phyloP scores from a whole-genome alignment of 1,140 invertebrate genomes.

The Drosophila tristis region DNA sequence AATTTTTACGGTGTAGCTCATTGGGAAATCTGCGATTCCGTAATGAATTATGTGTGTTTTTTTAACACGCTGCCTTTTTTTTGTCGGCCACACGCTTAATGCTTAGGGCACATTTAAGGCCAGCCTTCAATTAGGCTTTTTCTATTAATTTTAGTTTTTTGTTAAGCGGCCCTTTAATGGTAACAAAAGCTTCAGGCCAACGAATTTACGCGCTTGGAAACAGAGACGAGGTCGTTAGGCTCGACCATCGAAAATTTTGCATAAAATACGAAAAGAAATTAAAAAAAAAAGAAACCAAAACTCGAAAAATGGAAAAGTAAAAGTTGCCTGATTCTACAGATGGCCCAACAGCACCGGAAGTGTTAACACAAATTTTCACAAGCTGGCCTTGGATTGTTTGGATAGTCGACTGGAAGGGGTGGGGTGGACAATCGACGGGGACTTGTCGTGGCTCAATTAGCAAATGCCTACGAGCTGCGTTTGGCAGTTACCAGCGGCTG shows the following conservation, averaged over 20 bases:
- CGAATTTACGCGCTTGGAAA: constrained; percentile 48
- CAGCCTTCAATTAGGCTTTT: constrained; percentile 46
- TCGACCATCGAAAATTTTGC: constrained; percentile 31
- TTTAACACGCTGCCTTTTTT: constrained; percentile 3
- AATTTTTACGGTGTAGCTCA: constrained; percentile 15
- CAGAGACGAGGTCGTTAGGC: constrained; percentile 16
- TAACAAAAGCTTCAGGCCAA: constrained; percentile 7
- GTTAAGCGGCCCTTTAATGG: constrained; percentile 44
- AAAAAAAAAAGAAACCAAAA: constrained; percentile 19
- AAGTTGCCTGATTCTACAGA: constrained; percentile 72
- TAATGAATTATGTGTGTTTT: constrained; percentile 41
- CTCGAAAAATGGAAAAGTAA: constrained; percentile 61
- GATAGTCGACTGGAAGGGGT: too few relatives aligned
- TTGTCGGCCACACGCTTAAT: constrained; percentile 32
- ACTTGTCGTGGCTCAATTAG: constrained; percentile 77
- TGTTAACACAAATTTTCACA: constrained; percentile 74
- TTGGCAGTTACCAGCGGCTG: constrained; percentile 18
- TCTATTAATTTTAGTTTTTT: constrained; percentile 39
- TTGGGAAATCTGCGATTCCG: constrained; percentile 51
- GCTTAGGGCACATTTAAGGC: constrained; percentile 33
- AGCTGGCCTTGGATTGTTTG: constrained; percentile 40
- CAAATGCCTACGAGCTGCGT: constrained; percentile 64
- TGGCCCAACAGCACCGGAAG: constrained; percentile 66
- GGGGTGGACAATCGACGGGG: constrained; percentile 12
- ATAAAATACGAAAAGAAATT: constrained; percentile 24